Conservation (phyloP, 1,140 invertebrate genomes). For the Brachionus sp. region DNA sequence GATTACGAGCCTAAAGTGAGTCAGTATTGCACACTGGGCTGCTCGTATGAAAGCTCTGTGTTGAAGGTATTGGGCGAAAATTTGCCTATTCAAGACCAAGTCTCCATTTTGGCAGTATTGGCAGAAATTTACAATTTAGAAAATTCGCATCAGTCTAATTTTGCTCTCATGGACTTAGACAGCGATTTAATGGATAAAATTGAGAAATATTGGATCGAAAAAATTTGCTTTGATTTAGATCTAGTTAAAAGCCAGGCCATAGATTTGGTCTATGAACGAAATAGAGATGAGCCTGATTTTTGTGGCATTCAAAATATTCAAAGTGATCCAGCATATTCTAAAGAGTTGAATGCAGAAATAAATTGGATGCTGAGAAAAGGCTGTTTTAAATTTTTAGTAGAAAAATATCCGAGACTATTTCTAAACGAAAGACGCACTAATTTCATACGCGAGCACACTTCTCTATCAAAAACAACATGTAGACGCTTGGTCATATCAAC, state of each 20-base stretch:
- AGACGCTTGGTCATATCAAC: not conserved
- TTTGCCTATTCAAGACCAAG: constrained; percentile 11
- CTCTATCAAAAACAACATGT: not conserved
- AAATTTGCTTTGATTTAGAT: not conserved
- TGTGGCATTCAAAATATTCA: not conserved
- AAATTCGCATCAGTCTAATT: not conserved
- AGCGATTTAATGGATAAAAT: not conserved
- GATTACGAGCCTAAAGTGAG: not conserved
- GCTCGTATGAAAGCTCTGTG: not conserved
- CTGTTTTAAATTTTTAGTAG: not conserved
- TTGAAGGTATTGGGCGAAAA: not conserved
- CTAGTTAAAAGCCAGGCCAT: not conserved
- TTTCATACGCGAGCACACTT: not conserved
- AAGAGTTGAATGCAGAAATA: not conserved
- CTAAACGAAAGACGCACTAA: not conserved
- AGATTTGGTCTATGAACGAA: not conserved
- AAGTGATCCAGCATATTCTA: not conserved
- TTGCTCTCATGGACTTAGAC: not conserved
- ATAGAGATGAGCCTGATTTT: not conserved
- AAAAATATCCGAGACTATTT: not conserved
- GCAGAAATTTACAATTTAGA: not conserved
- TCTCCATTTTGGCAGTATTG: not conserved
- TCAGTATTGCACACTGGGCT: not conserved
- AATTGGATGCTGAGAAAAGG: not conserved
- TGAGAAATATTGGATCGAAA: not conserved